Evolutionary conservation across 2,113 vertebrate genomes (phyloP).

Genomic region (Sisor rabdophorus): DNA sequence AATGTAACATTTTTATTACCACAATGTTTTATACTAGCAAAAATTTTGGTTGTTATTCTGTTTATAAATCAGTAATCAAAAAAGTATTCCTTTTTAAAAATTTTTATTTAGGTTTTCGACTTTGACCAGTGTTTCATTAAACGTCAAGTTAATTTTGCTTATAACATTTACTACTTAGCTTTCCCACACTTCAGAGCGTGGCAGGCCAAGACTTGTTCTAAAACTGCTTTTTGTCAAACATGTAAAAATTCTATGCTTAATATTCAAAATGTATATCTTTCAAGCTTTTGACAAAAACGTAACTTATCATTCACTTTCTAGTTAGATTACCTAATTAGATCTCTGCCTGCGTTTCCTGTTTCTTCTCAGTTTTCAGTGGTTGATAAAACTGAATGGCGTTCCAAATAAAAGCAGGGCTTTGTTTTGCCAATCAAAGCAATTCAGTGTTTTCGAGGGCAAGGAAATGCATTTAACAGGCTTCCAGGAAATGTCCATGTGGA

Average conservation of each 20-base stretch:
- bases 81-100: no score
- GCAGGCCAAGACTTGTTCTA: neutral
- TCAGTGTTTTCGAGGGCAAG: slow-evolving; percentile 44
- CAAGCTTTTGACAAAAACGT: neutral
- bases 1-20: neutral
- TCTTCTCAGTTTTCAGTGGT: neutral
- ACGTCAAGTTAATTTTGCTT: neutral
- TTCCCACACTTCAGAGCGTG: neutral
- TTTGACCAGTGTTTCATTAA: neutral
- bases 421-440: slow-evolving; percentile 30
- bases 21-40: no score
- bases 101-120: no score
- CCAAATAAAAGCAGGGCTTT: slow-evolving; percentile 28
- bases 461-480: slow-evolving; percentile 54
- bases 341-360: slow-evolving; percentile 15
- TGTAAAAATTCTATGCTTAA: neutral
- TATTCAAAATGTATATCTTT: neutral
- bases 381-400: neutral
- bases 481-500: slow-evolving; percentile 32
- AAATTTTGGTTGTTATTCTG: no score
- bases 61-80: no score
- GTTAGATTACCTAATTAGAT: neutral
- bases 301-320: no score
- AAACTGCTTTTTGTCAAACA: neutral
- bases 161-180: neutral